phyloP scores from a whole-genome alignment of 2,797 vertebrate genomes.

The Esox lucius region DNA sequence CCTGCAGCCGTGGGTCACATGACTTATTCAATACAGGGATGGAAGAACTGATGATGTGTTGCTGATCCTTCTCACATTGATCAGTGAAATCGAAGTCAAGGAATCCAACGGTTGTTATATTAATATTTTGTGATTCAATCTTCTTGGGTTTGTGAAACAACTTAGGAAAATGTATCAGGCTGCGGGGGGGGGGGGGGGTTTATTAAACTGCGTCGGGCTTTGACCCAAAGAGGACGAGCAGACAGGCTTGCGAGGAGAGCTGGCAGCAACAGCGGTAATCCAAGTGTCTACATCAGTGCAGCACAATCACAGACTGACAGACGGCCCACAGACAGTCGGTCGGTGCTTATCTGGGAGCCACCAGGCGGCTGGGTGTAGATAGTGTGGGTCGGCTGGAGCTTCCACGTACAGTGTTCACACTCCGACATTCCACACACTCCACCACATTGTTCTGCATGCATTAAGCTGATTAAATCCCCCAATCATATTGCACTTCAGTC shows the following conservation, averaged over 20 bases:
- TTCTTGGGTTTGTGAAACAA: background rate
- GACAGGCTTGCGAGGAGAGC: background rate
- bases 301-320: constrained; percentile 11
- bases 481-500: constrained; percentile 1
- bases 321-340: background rate
- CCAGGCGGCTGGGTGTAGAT: constrained; percentile 33
- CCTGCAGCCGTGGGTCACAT: background rate
- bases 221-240: background rate
- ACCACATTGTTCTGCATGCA: constrained; percentile 19
- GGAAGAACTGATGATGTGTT: background rate
- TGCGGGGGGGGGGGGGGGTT: background rate
- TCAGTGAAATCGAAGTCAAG: background rate
- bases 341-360: constrained; percentile 51
- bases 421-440: constrained; percentile 34
- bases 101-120: background rate
- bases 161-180: background rate
- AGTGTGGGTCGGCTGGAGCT: constrained; percentile 14
- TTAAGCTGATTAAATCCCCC: background rate
- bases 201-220: background rate
- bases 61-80: background rate
- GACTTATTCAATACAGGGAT: background rate
- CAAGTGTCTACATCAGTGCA: constrained; percentile 28
- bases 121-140: background rate
- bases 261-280: constrained; percentile 38
- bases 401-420: constrained; percentile 34